A percentile compares a stretch with the other conserved stretches of the same genome.
Conservation (phyloP, 2,113 vertebrate genomes). For the Limanda limanda region DNA sequence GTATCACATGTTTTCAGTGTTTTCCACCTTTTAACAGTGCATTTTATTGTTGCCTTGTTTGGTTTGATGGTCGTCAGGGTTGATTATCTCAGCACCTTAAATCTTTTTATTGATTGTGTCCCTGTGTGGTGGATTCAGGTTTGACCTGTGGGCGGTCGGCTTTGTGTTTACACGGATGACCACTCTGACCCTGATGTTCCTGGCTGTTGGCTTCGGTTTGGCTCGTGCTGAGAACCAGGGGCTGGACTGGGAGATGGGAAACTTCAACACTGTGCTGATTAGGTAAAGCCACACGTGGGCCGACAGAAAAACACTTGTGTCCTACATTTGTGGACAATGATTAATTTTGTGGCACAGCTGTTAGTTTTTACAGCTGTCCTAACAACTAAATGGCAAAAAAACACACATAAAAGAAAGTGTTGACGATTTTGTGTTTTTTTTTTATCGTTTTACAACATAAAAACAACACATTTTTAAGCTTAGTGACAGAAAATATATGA, state of each 20-base stretch:
- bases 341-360: constrained; percentile 1
- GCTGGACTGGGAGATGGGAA: constrained; percentile 89
- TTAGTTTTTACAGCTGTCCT: constrained; percentile 24
- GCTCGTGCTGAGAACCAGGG: constrained; percentile 90
- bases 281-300: constrained; percentile 79
- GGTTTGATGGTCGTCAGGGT: background rate
- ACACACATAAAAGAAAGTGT: background rate
- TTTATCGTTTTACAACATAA: constrained; percentile 3
- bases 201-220: constrained; percentile 94
- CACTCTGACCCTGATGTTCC: constrained; percentile 93
- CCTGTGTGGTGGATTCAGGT: constrained; percentile 80
- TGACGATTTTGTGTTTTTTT: no score
- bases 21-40: background rate
- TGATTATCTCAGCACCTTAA: background rate
- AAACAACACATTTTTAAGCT: background rate
- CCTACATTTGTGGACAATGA: constrained; percentile 17
- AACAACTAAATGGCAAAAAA: background rate
- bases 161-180: constrained; percentile 93
- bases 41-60: background rate
- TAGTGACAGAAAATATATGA: background rate
- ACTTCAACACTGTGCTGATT: constrained; percentile 92
- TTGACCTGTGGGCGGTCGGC: constrained; percentile 91
- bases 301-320: background rate
- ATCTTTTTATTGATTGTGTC: background rate
- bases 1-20: background rate